Evolutionary conservation across 2,797 vertebrate species (phyloP).

Genomic region (Sebastiscus albofasciatus): DNA sequence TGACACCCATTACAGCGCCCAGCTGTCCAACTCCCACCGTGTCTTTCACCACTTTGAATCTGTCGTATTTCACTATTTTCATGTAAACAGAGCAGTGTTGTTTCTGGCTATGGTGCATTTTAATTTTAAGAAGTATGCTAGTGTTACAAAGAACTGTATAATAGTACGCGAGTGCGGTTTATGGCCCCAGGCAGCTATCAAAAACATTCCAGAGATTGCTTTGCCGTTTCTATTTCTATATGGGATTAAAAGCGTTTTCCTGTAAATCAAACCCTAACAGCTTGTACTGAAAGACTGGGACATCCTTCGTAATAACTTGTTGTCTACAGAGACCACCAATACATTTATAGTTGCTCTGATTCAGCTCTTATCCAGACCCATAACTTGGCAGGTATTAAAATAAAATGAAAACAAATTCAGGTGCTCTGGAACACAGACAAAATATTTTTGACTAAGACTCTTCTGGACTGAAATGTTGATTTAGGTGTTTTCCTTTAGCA

Average conservation of each 20-base stretch:
- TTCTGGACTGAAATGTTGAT: constrained; percentile 27
- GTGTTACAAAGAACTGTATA: constrained; percentile 17
- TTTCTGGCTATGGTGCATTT: constrained; percentile 46
- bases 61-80: constrained; percentile 25
- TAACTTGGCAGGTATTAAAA: constrained; percentile 25
- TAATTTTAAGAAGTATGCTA: constrained; percentile 25
- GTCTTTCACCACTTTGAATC: constrained; percentile 33
- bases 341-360: constrained; percentile 4
- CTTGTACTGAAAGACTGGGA: background rate
- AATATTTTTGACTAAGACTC: constrained; percentile 16
- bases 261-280: constrained; percentile 18
- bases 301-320: constrained; percentile 9
- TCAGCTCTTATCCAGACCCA: background rate
- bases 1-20: background rate
- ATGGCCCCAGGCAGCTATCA: constrained; percentile 35
- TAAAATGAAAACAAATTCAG: constrained; percentile 29
- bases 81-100: constrained; percentile 31
- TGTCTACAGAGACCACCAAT: background rate
- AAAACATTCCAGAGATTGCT: constrained; percentile 54
- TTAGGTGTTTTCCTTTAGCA: constrained; percentile 24
- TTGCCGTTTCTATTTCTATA: constrained; percentile 27
- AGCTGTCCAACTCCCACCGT: constrained; percentile 18
- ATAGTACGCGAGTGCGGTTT: constrained; percentile 48
- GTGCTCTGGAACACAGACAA: constrained; percentile 5
- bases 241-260: background rate